Percentiles rank a stretch among this genome's conserved stretches.
phyloP scores from a whole-genome alignment of 2,888 invertebrate species.

The Subacronicta megacephala region DNA sequence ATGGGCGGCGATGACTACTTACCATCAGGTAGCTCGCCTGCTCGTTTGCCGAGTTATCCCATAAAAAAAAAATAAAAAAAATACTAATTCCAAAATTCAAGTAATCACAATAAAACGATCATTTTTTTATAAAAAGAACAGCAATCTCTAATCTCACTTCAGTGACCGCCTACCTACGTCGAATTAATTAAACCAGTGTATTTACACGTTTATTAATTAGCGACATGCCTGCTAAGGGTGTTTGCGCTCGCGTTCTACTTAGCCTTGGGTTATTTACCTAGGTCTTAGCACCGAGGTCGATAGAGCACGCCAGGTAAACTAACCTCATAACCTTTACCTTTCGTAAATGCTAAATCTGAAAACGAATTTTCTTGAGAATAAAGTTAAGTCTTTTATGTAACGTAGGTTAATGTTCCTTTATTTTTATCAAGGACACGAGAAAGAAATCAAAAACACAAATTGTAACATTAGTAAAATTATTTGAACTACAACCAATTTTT shows the following conservation, averaged over 20 bases:
- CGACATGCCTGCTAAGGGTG: slow-evolving; percentile 33
- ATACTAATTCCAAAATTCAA: not conserved
- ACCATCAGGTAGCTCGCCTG: no score
- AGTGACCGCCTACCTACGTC: slow-evolving; percentile 65
- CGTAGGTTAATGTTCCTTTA: no score
- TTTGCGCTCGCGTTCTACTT: slow-evolving; percentile 44
- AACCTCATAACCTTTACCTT: slow-evolving; percentile 25
- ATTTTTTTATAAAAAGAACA: slow-evolving; percentile 11
- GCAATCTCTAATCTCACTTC: slow-evolving; percentile 7
- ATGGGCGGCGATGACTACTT: no score
- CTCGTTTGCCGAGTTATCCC: no score
- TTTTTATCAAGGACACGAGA: no score
- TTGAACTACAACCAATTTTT: no score
- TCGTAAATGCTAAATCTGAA: slow-evolving; percentile 9
- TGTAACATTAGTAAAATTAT: no score
- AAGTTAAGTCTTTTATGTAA: no score
- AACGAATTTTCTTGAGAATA: slow-evolving; percentile 1
- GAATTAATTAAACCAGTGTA: slow-evolving; percentile 70
- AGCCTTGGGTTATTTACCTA: slow-evolving; percentile 50
- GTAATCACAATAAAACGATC: not conserved
- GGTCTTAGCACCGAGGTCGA: slow-evolving; percentile 36
- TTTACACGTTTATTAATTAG: slow-evolving; percentile 68
- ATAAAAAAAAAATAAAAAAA: no score
- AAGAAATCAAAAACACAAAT: no score
- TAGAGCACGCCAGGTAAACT: slow-evolving; percentile 30